Base-by-base conservation (phyloP, 1,140 invertebrate genomes). In the Conus ventricosus region DNA sequence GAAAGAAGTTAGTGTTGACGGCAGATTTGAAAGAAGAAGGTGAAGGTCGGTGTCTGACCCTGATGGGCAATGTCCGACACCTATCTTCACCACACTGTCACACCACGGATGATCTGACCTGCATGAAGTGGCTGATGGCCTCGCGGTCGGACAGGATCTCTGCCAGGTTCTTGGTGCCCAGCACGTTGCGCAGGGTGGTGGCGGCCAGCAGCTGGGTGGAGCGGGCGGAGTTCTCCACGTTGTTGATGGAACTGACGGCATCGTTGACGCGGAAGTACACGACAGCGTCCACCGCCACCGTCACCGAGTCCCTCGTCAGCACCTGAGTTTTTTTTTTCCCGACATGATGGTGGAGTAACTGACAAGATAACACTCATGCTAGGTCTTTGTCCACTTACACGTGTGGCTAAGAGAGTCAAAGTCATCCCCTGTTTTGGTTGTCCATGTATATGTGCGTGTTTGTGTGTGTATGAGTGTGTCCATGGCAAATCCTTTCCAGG, bases 161-260 rank as follows among this genome's bases (percentile, higher is more conserved):
- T 10, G 98, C 97, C 81, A 99, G 96, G 93, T 98, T 98, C 87
- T 98, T 96, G 51, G 98, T 99, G 81, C 98, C 98, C 6, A 99
- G 96, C 0, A 99, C 98, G 94, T 98, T 99, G 53, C 98, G 96
- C 8, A 99, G 95, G 8, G 94, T 95, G 27, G 96, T 96, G 67
- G 95, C 95, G 0, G 96, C 95, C 76, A 96, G 92, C 10, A 96
- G 94, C 83, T 95, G 95, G 2, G 96, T 96, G n/a, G 96, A 96
- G 51, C 96, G 93, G 95, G 98, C 98, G 57, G 98, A 98, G 95
- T 99, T 99, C 95, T 99, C 98, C 75, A 99, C 98, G 95, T 99
- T 99, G 53, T 98, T 98, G 90, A 99, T 98, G 75, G 98, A 99
- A 90, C 99, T 98, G 1, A 98, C 99, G 23, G 99, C 98, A 95